Evolutionary conservation across 2,113 vertebrate genomes (phyloP).

Genomic region (Rhinichthys klamathensis): DNA sequence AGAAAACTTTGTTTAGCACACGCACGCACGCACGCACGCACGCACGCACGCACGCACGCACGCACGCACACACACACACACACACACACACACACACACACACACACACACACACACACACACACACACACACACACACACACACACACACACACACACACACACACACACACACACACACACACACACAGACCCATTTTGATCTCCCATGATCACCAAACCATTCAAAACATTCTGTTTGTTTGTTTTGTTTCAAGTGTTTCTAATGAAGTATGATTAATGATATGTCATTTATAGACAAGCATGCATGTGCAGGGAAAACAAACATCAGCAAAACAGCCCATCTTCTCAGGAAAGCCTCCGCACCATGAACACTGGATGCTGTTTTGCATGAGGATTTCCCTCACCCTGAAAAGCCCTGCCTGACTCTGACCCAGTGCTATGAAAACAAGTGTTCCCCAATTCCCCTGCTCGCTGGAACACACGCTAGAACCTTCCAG

Average conservation of each 20-base stretch:
- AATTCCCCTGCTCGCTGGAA: constrained; percentile 22
- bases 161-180: no score
- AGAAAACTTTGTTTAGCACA: constrained; percentile 18
- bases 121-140: no score
- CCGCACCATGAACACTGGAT: neutral
- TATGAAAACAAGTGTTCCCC: constrained; percentile 37
- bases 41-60: neutral
- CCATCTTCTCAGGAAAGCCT: neutral
- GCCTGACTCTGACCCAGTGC: neutral
- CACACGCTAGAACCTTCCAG: constrained; percentile 24
- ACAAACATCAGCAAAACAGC: neutral
- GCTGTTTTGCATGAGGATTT: neutral
- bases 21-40: neutral
- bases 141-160: no score
- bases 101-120: no score
- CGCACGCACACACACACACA: no score
- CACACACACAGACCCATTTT: no score
- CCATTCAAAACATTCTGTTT: neutral
- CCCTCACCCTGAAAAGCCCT: neutral
- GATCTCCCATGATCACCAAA: neutral
- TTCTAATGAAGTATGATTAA: constrained; percentile 29
- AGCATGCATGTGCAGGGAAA: neutral
- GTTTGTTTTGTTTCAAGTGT: neutral
- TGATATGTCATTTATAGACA: neutral
- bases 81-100: no score